Conservation (phyloP, 2,888 invertebrate genomes). For the Glaucopsyche alexis region DNA sequence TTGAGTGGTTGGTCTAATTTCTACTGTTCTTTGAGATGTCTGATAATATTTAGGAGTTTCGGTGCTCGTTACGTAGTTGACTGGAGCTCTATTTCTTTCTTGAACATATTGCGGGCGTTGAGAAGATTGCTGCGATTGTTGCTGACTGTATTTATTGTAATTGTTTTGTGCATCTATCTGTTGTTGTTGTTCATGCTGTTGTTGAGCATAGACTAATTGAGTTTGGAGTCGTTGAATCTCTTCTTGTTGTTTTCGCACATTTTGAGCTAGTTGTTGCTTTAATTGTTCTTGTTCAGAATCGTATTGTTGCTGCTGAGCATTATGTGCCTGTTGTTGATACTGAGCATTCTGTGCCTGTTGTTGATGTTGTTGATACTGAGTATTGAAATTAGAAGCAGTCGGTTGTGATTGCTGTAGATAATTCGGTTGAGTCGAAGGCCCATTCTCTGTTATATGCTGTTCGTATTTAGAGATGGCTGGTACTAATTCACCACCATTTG, state of each 20-base stretch:
- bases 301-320: conserved; percentile 45
- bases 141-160: conserved; percentile 49
- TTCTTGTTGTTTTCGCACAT: conserved; percentile 76
- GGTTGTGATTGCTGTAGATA: conserved; percentile 48
- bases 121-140: conserved; percentile 59
- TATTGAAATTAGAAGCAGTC: conserved; percentile 36
- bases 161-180: conserved; percentile 48
- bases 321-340: conserved; percentile 30
- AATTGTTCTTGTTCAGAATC: conserved; percentile 68
- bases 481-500: conserved; percentile 86
- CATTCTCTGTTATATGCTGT: conserved; percentile 85
- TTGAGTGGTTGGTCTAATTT: conserved; percentile 75
- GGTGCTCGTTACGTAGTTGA: conserved; percentile 56
- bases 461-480: conserved; percentile 89
- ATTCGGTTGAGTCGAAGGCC: conserved; percentile 54
- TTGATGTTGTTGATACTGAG: conserved; percentile 40
- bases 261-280: conserved; percentile 65
- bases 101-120: conserved; percentile 64
- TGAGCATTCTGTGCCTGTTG: conserved; percentile 32
- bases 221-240: conserved; percentile 74
- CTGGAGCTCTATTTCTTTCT: conserved; percentile 63
- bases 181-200: conserved; percentile 57
- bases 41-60: conserved; percentile 63
- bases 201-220: conserved; percentile 63
- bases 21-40: conserved; percentile 68